Base-by-base conservation (phyloP, 35 echinoderm and acorn worm genomes). In the Heliocidaris tuberculata region DNA sequence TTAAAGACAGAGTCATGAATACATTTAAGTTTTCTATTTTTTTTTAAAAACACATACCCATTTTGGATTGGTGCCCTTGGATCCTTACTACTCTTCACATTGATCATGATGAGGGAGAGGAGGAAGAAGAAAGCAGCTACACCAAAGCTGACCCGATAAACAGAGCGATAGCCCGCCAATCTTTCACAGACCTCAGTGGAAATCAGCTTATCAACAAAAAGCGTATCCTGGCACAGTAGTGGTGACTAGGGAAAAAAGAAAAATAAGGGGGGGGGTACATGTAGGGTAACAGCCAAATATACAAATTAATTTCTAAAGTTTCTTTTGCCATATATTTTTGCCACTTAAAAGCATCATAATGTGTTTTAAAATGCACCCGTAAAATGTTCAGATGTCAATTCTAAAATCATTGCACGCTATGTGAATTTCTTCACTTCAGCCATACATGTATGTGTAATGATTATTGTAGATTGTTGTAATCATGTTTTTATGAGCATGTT, bases 101-200 rank as follows among this genome's bases (percentile, higher is more conserved):
- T 96, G 61, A 99, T 88, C 98, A 99, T 99, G 86, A 99, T 99
- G 48, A 99, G 30, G 24, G 96, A 49, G 7, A 99, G 48, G 30
- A 99, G 48, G 11, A 92, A 85, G 93, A 99, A 99, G 96, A 99
- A 99, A 48, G 96, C 96, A 12, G 97, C 94, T 85, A 97, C 86
- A 30, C 97, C 97, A 93, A 99, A 99, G 94, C 98, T 97, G 86
- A 97, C 94, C 13, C 98, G 94, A 88, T 99, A 99, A 48, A 99
- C 98, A 5, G 96, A 96, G 15, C 88, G 50, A 59, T 99, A 99
- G 3, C 98, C 98, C 12, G 96, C 96, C 31, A 99, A 19, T 31
- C 94, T 15, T 17, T 93, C 85, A 54, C 97, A 98, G 6, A 94
- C 85, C 30, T 90, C 56, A 6, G 47, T 47, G 5, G 27, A 60